phyloP scores from a whole-genome alignment of 2,888 invertebrate species.

The Rotaria macrura region DNA sequence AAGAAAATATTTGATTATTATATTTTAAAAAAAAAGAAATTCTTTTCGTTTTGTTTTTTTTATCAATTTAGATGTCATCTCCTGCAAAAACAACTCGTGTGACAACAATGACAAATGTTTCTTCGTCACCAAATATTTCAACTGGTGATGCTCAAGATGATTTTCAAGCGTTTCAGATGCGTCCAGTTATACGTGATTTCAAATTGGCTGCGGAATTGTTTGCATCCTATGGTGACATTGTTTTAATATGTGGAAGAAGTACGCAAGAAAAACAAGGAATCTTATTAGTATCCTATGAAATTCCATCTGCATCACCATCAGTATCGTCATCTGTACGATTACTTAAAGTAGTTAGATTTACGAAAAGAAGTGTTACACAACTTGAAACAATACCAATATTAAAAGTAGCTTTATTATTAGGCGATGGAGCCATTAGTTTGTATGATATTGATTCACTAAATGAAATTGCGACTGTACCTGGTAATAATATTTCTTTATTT shows the following conservation, averaged over 20 bases:
- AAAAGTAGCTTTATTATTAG: background rate
- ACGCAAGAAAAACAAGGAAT: conserved; percentile 10
- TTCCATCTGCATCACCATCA: background rate
- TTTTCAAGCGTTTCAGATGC: conserved; percentile 17
- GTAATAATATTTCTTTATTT: background rate
- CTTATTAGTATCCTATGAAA: background rate
- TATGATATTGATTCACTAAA: background rate
- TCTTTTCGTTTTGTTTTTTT: too few species aligned
- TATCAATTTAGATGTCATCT: background rate
- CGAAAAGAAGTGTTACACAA: background rate
- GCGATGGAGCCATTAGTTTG: background rate
- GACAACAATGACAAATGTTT: background rate
- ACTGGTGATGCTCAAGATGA: background rate
- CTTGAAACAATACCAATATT: conserved; percentile 16
- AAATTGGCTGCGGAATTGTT: background rate
- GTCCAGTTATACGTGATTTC: background rate
- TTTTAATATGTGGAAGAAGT: background rate
- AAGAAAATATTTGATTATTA: background rate
- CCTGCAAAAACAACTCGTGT: background rate
- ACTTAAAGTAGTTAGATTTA: background rate
- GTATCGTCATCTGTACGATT: background rate
- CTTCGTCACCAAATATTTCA: background rate
- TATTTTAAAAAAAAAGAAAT: background rate
- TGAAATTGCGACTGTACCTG: background rate
- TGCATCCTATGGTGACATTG: conserved; percentile 6